These are phyloP conservation scores for Sebastes goodei DNA, from an alignment of 2,797 vertebrate genomes.

Conservation along the genomic window DNA sequence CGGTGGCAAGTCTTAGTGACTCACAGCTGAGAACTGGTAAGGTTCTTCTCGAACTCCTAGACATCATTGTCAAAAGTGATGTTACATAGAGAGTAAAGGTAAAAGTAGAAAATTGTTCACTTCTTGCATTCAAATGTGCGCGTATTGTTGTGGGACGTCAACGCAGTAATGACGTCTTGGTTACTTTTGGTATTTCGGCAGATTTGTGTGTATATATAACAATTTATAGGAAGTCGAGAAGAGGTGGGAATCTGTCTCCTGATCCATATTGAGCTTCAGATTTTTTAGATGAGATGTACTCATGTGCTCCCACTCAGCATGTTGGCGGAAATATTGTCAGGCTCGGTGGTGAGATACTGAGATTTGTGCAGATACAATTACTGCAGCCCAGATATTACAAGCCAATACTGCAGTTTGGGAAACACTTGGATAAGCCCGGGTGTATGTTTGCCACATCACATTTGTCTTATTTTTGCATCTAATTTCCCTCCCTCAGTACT, in stretches of 20 bases:
- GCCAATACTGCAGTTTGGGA: neutral
- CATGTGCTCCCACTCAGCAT: neutral
- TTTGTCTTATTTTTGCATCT: constrained; percentile 15
- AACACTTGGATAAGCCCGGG: neutral
- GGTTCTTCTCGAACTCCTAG: too few relatives aligned
- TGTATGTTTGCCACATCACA: constrained; percentile 8
- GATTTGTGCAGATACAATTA: neutral
- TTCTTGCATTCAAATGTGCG: too few relatives aligned
- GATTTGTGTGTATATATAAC: neutral
- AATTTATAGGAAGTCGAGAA: neutral
- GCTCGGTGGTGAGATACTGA: neutral
- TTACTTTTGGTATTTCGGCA: neutral
- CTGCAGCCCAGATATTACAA: neutral
- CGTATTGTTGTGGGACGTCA: too few relatives aligned
- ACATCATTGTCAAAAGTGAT: too few relatives aligned
- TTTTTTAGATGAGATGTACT: neutral
- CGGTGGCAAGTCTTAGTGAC: too few relatives aligned
- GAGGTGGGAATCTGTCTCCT: neutral
- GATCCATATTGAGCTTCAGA: neutral
- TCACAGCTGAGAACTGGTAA: too few relatives aligned
- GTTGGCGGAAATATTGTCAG: neutral
- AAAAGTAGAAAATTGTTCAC: too few relatives aligned
- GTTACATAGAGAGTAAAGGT: too few relatives aligned
- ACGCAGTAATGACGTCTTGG: too few relatives aligned
- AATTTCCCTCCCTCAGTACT: neutral